Percentiles rank a stretch among this genome's conserved stretches.
Conservation (phyloP, 1,140 invertebrate species). For the Holotrichia oblita region DNA sequence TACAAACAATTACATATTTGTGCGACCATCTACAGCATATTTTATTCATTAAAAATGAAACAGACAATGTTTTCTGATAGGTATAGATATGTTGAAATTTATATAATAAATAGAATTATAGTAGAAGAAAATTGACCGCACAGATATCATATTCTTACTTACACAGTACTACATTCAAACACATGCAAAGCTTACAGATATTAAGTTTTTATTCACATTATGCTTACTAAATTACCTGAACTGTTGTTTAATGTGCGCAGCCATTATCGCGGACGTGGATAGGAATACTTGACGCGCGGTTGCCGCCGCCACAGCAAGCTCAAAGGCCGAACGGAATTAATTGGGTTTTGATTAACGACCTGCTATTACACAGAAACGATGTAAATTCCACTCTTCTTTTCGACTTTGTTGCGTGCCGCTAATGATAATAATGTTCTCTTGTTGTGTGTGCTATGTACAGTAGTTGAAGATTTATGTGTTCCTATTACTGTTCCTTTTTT, state of each 20-base stretch:
- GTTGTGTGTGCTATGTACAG: conserved; percentile 12
- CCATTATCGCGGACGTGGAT: conserved; percentile 10
- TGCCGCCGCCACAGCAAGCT: neutral
- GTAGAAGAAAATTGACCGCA: too few species aligned
- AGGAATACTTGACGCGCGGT: conserved; percentile 10
- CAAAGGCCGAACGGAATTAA: conserved; percentile 6
- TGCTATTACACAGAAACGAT: conserved; percentile 12
- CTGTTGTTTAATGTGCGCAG: conserved; percentile 12
- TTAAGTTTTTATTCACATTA: conserved; percentile 9
- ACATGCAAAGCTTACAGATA: neutral
- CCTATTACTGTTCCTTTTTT: conserved; percentile 8
- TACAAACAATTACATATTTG: too few species aligned
- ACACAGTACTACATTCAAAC: neutral
- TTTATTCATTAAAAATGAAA: too few species aligned
- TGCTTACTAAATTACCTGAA: conserved; percentile 12
- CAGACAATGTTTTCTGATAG: too few species aligned
- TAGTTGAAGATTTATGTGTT: conserved; percentile 4
- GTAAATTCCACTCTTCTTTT: conserved; percentile 13
- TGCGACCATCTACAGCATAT: too few species aligned
- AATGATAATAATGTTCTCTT: conserved; percentile 13
- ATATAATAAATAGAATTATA: too few species aligned
- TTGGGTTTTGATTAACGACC: conserved; percentile 12
- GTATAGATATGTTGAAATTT: too few species aligned
- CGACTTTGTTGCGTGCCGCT: neutral
- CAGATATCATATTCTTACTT: neutral